Evolutionary conservation across 2,113 vertebrate genomes (phyloP).

Genomic region (Aphelocoma coerulescens): DNA sequence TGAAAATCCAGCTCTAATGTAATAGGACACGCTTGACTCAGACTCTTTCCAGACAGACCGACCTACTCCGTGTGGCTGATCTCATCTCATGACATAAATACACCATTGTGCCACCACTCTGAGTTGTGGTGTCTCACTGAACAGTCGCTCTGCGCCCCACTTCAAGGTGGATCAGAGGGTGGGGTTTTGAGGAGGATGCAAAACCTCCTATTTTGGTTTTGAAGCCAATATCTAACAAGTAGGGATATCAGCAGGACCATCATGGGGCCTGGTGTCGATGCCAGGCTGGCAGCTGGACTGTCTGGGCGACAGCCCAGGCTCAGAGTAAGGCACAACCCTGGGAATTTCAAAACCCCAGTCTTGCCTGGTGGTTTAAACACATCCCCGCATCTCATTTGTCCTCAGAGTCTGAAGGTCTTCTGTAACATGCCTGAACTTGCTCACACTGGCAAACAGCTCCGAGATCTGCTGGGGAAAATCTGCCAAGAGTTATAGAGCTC

Average conservation of each 20-base stretch:
- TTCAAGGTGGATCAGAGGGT: background rate
- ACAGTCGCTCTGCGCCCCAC: fast-evolving
- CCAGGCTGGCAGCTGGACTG: conserved; percentile 28
- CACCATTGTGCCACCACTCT: background rate
- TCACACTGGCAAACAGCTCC: background rate
- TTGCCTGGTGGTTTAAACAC: background rate
- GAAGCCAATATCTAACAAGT: background rate
- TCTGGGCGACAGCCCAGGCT: background rate
- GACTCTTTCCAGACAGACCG: conserved; percentile 20
- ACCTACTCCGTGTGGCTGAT: conserved; percentile 7
- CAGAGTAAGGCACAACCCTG: background rate
- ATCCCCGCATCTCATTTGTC: background rate
- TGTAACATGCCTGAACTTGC: conserved; percentile 31
- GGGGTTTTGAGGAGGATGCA: background rate
- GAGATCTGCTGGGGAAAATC: background rate
- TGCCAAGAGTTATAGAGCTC: background rate
- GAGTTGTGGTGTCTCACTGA: background rate
- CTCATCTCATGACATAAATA: conserved; percentile 45
- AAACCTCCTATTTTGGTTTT: background rate
- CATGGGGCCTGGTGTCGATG: fast-evolving
- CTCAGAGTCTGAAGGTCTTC: background rate
- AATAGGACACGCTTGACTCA: conserved; percentile 42
- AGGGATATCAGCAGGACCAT: background rate
- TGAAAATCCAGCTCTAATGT: conserved; percentile 45
- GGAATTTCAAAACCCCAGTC: background rate